Percentiles rank a stretch among this genome's conserved stretches.
Evolutionary conservation across 2,888 invertebrate genomes (phyloP).

Genomic region (Drosophila vallismaia): DNA sequence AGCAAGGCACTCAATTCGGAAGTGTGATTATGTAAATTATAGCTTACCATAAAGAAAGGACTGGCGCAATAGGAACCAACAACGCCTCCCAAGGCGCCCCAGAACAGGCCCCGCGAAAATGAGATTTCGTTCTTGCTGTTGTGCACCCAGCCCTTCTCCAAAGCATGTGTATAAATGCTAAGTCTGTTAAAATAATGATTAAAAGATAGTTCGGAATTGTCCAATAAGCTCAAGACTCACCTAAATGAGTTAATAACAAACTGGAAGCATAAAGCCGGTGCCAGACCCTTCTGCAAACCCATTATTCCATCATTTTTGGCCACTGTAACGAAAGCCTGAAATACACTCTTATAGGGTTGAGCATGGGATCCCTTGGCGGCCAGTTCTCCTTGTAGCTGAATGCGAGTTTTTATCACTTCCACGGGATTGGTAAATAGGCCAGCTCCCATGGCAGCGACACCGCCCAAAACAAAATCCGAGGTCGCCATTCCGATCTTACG

Average conservation of each 20-base stretch:
- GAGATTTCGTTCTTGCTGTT: constrained; percentile 87
- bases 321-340: constrained; percentile 91
- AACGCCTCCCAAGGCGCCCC: constrained; percentile 91
- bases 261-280: constrained; percentile 94
- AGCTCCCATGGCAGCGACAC: constrained; percentile 91
- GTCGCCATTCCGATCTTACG: constrained; percentile 65
- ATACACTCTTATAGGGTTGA: constrained; percentile 89
- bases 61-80: constrained; percentile 92
- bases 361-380: constrained; percentile 89
- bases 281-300: constrained; percentile 92
- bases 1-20: constrained; percentile 4
- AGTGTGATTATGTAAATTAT: constrained; percentile 53
- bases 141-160: constrained; percentile 87
- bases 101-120: constrained; percentile 87
- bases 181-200: constrained; percentile 84
- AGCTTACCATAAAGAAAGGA: constrained; percentile 92
- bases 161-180: constrained; percentile 90
- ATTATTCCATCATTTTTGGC: constrained; percentile 91
- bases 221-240: constrained; percentile 44
- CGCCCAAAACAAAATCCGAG: constrained; percentile 86
- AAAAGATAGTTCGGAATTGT: neutral
- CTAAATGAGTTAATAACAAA: constrained; percentile 91
- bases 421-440: constrained; percentile 94
- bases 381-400: constrained; percentile 95
- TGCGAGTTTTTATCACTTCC: constrained; percentile 92